phyloP scores from a whole-genome alignment of 2,888 invertebrate genomes.

The Melanostoma scalare region DNA sequence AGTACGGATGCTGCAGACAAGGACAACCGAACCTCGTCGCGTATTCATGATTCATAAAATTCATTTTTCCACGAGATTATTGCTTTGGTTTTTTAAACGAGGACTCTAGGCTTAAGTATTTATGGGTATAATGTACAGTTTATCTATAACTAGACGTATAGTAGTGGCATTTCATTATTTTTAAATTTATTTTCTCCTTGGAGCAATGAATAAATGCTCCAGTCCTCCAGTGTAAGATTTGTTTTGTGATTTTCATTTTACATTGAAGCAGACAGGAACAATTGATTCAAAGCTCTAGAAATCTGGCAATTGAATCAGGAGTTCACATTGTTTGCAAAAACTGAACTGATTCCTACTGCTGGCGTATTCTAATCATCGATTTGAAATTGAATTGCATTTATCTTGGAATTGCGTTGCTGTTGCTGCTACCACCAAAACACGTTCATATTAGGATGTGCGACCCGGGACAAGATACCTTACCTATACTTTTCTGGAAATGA shows the following conservation, averaged over 20 bases:
- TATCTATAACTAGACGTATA: not conserved
- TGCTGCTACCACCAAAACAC: constrained; percentile 24
- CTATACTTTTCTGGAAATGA: constrained; percentile 25
- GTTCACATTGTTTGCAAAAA: constrained; percentile 34
- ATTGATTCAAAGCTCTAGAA: constrained; percentile 19
- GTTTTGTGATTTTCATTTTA: not conserved
- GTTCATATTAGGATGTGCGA: constrained; percentile 6
- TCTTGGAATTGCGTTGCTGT: not conserved
- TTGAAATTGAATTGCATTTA: constrained; percentile 50
- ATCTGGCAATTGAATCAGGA: constrained; percentile 5
- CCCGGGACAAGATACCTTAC: constrained; percentile 28
- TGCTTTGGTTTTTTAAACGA: constrained; percentile 47
- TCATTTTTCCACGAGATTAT: constrained; percentile 59
- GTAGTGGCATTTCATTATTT: not conserved
- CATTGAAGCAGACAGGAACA: not conserved
- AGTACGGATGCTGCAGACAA: not conserved
- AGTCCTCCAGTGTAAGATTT: constrained; percentile 9
- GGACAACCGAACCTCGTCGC: constrained; percentile 9
- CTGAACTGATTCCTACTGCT: constrained; percentile 7
- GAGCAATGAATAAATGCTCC: constrained; percentile 16
- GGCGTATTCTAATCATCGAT: constrained; percentile 53
- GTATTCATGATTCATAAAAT: constrained; percentile 64
- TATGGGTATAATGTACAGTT: constrained; percentile 35
- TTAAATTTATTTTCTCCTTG: not conserved
- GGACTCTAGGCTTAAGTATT: constrained; percentile 31